phyloP scores from a whole-genome alignment of 2,113 vertebrate species.

The Zeus faber region DNA sequence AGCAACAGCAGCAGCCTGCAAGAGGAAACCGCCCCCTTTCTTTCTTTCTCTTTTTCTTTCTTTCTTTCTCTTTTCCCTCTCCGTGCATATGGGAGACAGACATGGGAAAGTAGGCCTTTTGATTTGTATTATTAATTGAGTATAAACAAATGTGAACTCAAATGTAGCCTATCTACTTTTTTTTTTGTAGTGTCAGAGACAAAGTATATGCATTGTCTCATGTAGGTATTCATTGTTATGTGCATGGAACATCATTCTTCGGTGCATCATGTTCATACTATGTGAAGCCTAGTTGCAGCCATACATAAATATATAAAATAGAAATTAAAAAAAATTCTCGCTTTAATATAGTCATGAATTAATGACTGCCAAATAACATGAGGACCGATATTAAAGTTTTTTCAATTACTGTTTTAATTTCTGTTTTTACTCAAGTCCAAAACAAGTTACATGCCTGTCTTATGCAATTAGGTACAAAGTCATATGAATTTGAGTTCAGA shows the following conservation, averaged over 20 bases:
- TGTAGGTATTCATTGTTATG: not conserved
- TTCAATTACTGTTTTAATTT: too few relatives aligned
- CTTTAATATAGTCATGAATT: conserved; percentile 9
- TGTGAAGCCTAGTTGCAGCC: too few relatives aligned
- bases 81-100: conserved; percentile 37
- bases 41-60: not conserved
- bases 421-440: too few relatives aligned
- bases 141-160: too few relatives aligned
- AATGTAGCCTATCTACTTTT: not conserved
- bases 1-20: conserved; percentile 43
- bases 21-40: conserved; percentile 5
- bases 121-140: not conserved
- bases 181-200: too few relatives aligned
- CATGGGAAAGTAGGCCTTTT: conserved; percentile 52
- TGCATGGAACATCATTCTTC: too few relatives aligned
- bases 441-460: too few relatives aligned
- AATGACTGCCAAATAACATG: conserved; percentile 1
- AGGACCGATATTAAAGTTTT: too few relatives aligned
- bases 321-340: not conserved
- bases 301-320: not conserved
- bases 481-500: too few relatives aligned
- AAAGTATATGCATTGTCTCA: not conserved
- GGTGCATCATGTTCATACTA: not conserved
- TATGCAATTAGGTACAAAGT: too few relatives aligned
- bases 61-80: conserved; percentile 7